phyloP scores from a whole-genome alignment of 2,797 vertebrate species.

The Scolopax bukidnonensis region DNA sequence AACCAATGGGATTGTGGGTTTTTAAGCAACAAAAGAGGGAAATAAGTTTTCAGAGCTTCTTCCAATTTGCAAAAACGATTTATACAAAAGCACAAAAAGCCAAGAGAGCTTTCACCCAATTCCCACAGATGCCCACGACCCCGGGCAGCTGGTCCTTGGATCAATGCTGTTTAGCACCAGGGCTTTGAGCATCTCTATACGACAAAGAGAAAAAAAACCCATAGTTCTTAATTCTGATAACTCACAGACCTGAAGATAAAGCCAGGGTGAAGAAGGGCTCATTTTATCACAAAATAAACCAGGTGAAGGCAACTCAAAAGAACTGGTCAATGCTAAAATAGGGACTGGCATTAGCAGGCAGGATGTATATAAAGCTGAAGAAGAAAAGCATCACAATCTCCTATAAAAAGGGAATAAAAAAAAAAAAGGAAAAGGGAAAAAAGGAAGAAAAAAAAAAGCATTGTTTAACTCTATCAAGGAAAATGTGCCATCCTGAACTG shows the following conservation, averaged over 20 bases:
- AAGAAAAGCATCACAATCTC: not conserved
- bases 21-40: not conserved
- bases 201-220: not conserved
- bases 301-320: not conserved
- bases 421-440: fast-evolving
- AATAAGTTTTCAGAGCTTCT: not conserved
- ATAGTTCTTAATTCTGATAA: not conserved
- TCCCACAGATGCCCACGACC: fast-evolving
- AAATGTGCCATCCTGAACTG: not conserved
- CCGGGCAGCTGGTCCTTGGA: fast-evolving
- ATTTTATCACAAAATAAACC: not conserved
- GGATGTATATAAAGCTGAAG: not conserved
- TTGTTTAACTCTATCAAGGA: not conserved
- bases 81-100: not conserved
- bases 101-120: not conserved
- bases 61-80: not conserved
- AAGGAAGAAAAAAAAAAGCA: not conserved
- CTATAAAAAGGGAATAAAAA: not conserved
- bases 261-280: not conserved
- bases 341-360: not conserved
- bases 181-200: not conserved
- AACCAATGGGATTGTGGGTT: not conserved
- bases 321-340: not conserved
- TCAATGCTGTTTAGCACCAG: not conserved
- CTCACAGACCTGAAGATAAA: not conserved